phyloP scores from a whole-genome alignment of 1,140 invertebrate genomes.

The Rhopalosiphum padi region DNA sequence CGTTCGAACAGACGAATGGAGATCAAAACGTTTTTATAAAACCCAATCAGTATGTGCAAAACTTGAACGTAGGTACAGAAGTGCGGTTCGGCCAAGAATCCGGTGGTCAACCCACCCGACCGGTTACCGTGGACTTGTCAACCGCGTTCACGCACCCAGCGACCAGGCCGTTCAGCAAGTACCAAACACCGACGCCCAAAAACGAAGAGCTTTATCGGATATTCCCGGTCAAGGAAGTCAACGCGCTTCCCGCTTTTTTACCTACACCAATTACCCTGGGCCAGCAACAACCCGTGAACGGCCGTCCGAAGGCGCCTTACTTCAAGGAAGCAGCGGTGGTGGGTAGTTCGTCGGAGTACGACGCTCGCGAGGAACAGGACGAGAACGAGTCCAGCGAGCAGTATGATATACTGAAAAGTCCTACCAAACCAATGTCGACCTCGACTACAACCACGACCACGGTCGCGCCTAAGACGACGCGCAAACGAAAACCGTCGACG shows the following conservation, averaged over 20 bases:
- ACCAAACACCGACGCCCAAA: constrained; percentile 13
- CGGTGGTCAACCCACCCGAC: neutral
- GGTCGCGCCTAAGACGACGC: neutral
- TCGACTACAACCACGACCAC: constrained; percentile 2
- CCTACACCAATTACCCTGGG: neutral
- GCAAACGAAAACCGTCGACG: constrained; percentile 47
- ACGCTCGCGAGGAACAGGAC: constrained; percentile 6
- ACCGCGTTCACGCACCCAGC: constrained; percentile 29
- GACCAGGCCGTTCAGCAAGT: constrained; percentile 48
- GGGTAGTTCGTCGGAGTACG: neutral
- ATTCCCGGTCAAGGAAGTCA: constrained; percentile 43
- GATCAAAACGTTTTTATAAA: constrained; percentile 43
- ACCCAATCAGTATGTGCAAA: constrained; percentile 38
- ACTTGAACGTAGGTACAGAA: constrained; percentile 39
- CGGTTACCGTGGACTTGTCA: neutral
- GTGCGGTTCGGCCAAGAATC: constrained; percentile 5
- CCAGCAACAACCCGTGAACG: neutral
- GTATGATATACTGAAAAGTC: neutral
- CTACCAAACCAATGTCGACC: neutral
- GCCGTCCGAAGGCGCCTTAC: neutral
- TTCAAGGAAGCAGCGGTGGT: neutral
- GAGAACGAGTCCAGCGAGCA: constrained; percentile 36
- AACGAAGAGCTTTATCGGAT: constrained; percentile 41
- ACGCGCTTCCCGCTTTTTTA: neutral
- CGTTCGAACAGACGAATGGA: constrained; percentile 22